These are phyloP conservation scores for Micrasema minimum DNA, from an alignment of 1,140 invertebrate species.

Conservation along the genomic window DNA sequence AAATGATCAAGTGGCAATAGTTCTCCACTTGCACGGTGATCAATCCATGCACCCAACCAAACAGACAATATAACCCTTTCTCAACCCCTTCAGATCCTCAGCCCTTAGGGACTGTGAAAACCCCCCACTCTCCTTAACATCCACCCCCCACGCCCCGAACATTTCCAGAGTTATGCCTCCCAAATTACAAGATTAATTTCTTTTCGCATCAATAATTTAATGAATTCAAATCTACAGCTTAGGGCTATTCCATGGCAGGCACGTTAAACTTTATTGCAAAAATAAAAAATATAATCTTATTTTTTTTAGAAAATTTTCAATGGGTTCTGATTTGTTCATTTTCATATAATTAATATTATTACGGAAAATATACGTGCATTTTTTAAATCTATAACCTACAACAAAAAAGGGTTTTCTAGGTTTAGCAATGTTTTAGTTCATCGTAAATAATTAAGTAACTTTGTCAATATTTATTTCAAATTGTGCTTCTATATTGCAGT, in stretches of 20 bases:
- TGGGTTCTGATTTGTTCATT: too few relatives aligned
- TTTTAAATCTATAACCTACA: too few relatives aligned
- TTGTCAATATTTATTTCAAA: too few relatives aligned
- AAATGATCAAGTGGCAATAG: constrained; percentile 1
- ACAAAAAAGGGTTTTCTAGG: too few relatives aligned
- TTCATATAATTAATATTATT: too few relatives aligned
- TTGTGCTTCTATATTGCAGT: too few relatives aligned
- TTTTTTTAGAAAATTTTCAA: too few relatives aligned
- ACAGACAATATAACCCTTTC: constrained; percentile 32
- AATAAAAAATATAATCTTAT: background rate
- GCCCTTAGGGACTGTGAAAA: constrained; percentile 3
- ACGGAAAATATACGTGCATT: too few relatives aligned
- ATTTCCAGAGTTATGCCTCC: constrained; percentile 54
- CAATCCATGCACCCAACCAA: constrained; percentile 1
- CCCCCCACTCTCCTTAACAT: constrained; percentile 6
- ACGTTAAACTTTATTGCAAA: background rate
- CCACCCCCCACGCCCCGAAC: constrained; percentile 5
- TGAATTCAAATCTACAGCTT: constrained; percentile 51
- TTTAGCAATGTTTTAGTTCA: too few relatives aligned
- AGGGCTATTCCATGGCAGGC: constrained; percentile 38
- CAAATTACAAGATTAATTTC: constrained; percentile 55
- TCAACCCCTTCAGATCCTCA: constrained; percentile 45
- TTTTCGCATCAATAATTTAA: constrained; percentile 55
- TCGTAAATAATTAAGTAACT: too few relatives aligned
- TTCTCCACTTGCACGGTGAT: background rate